Percentiles rank a stretch among this genome's conserved stretches.
Evolutionary conservation across 2,888 invertebrate species (phyloP).

Genomic region (Notodonta dromedarius): DNA sequence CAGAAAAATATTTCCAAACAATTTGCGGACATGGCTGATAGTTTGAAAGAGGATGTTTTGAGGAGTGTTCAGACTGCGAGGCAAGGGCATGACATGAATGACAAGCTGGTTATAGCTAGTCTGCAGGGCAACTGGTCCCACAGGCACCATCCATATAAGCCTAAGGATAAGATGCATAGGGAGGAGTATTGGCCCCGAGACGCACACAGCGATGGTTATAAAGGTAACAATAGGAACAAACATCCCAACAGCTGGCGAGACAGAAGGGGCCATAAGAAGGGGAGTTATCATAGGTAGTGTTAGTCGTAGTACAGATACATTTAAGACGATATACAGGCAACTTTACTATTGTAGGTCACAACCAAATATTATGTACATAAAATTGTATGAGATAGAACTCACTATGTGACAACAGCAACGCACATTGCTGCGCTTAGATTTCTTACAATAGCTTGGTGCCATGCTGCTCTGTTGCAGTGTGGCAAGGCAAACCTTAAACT

Average conservation of each 20-base stretch:
- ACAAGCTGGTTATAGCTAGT: slow-evolving; percentile 70
- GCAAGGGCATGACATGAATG: slow-evolving; percentile 50
- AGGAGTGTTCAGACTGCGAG: slow-evolving; percentile 41
- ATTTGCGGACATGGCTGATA: slow-evolving; percentile 71
- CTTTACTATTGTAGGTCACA: no score
- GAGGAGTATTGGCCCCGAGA: slow-evolving; percentile 57
- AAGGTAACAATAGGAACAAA: slow-evolving; percentile 44
- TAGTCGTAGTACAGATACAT: background rate
- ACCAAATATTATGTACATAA: no score
- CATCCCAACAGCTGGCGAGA: slow-evolving; percentile 58
- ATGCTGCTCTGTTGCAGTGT: no score
- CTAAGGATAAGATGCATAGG: slow-evolving; percentile 56
- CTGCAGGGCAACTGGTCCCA: slow-evolving; percentile 80
- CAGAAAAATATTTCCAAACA: slow-evolving; percentile 62
- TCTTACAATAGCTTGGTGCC: no score
- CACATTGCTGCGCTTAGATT: no score
- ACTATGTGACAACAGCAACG: no score
- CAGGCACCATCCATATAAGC: slow-evolving; percentile 72
- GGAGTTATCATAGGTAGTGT: slow-evolving; percentile 53
- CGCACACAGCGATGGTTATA: slow-evolving; percentile 42
- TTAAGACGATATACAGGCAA: no score
- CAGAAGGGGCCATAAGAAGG: slow-evolving; percentile 58
- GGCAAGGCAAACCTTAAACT: no score
- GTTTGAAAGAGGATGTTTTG: slow-evolving; percentile 53
- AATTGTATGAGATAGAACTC: no score